Conservation (phyloP, 2,888 invertebrate genomes). For the Cataglyphis cursor region DNA sequence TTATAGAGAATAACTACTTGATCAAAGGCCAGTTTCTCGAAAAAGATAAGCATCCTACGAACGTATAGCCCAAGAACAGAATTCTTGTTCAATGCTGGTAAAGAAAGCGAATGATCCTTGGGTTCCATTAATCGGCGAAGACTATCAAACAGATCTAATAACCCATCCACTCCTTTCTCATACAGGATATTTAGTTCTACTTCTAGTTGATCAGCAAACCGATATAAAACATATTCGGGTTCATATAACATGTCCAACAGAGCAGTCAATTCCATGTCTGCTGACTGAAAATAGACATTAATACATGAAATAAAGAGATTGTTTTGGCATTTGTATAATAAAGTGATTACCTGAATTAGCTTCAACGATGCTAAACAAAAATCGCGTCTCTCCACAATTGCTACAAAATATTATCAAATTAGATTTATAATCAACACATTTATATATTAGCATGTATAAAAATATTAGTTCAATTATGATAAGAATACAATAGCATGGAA, state of each 20-base stretch:
- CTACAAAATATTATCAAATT: constrained; percentile 85
- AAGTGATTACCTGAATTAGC: constrained; percentile 90
- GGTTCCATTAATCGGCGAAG: constrained; percentile 90
- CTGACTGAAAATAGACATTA: constrained; percentile 88
- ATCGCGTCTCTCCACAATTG: constrained; percentile 89
- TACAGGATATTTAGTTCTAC: constrained; percentile 88
- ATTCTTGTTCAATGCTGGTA: constrained; percentile 81
- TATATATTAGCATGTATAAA: constrained; percentile 23
- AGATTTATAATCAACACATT: background rate
- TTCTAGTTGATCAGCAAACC: constrained; percentile 89
- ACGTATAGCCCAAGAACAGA: constrained; percentile 92
- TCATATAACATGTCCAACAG: constrained; percentile 90
- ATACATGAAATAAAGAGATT: background rate
- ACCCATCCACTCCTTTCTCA: constrained; percentile 88
- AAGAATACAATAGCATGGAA: background rate
- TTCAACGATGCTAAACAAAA: constrained; percentile 94
- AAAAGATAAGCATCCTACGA: constrained; percentile 92
- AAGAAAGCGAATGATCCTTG: constrained; percentile 79
- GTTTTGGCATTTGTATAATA: background rate
- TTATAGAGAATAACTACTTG: constrained; percentile 93
- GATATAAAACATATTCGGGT: constrained; percentile 89
- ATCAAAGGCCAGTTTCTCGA: constrained; percentile 94
- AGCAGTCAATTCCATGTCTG: constrained; percentile 92
- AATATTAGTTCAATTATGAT: background rate
- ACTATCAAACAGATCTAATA: constrained; percentile 89